A percentile compares a stretch with the other conserved stretches of the same genome.
These are phyloP conservation scores for Altica lythri DNA, from an alignment of 2,888 invertebrate genomes.

Conservation along the genomic window DNA sequence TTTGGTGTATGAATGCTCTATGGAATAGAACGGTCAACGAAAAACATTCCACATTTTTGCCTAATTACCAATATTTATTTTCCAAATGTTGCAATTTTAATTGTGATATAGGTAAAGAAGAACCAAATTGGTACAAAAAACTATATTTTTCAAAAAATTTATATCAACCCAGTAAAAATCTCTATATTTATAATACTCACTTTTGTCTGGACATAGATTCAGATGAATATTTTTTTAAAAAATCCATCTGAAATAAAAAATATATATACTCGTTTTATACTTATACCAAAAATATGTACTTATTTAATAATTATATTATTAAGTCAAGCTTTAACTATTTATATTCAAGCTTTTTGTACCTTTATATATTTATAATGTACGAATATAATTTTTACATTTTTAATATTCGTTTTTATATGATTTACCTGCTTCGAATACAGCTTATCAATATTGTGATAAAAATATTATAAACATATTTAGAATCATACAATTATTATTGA, in stretches of 20 bases:
- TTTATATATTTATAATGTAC: too few species aligned
- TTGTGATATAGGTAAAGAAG: neutral
- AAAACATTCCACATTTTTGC: neutral
- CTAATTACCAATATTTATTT: neutral
- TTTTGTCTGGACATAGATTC: constrained; percentile 20
- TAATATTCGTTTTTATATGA: too few species aligned
- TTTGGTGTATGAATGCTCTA: neutral
- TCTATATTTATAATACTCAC: constrained; percentile 27
- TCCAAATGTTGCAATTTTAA: constrained; percentile 13
- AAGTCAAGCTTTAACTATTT: too few species aligned
- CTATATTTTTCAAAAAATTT: constrained; percentile 9
- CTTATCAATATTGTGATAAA: too few species aligned
- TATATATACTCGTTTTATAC: too few species aligned
- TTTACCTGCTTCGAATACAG: too few species aligned
- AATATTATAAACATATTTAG: neutral
- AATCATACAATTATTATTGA: neutral
- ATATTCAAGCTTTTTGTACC: too few species aligned
- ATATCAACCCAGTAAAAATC: constrained; percentile 2
- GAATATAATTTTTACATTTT: too few species aligned
- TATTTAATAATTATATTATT: too few species aligned
- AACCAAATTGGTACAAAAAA: neutral
- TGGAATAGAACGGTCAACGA: neutral
- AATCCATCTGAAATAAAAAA: constrained; percentile 34
- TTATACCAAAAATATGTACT: constrained; percentile 2
- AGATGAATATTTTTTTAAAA: constrained; percentile 23